Conservation (phyloP, 2,888 invertebrate species). For the Trichopoda pennipes region DNA sequence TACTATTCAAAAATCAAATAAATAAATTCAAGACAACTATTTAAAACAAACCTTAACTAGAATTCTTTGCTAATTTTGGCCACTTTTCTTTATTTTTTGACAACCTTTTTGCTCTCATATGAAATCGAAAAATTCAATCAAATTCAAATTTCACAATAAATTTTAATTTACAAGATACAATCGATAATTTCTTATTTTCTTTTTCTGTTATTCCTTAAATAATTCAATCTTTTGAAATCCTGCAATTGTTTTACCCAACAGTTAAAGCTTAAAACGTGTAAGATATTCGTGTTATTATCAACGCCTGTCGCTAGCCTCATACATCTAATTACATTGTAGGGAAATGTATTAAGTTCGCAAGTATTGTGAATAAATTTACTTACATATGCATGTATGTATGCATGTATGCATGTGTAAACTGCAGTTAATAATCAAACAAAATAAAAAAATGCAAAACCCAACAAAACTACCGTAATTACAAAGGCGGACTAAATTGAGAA, state of each 20-base stretch:
- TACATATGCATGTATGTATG: too few relatives aligned
- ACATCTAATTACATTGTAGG: background rate
- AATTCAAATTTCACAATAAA: too few relatives aligned
- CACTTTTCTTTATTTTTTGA: too few relatives aligned
- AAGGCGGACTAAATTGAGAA: slow-evolving; percentile 35
- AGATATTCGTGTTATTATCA: slow-evolving; percentile 49
- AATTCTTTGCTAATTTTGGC: too few relatives aligned
- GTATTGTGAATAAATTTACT: background rate
- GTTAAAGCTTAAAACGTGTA: slow-evolving; percentile 18
- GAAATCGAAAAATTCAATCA: too few relatives aligned
- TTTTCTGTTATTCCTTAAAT: background rate
- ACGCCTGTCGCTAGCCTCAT: slow-evolving; percentile 62
- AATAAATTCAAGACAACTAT: too few relatives aligned
- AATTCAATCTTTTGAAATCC: slow-evolving; percentile 2
- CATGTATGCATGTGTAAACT: background rate
- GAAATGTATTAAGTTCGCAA: slow-evolving; percentile 5
- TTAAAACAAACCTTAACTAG: too few relatives aligned
- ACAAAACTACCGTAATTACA: slow-evolving; percentile 45
- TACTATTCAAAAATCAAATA: too few relatives aligned
- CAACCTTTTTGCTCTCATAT: too few relatives aligned
- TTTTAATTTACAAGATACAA: too few relatives aligned
- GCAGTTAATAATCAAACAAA: slow-evolving; percentile 39
- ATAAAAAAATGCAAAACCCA: slow-evolving; percentile 45
- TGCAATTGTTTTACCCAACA: slow-evolving; percentile 22
- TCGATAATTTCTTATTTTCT: too few relatives aligned